A percentile compares a stretch with the other conserved stretches of the same genome.
Evolutionary conservation across 92 coral and sea anemone species (phyloP).

Genomic region (Phenganax subtilis): DNA sequence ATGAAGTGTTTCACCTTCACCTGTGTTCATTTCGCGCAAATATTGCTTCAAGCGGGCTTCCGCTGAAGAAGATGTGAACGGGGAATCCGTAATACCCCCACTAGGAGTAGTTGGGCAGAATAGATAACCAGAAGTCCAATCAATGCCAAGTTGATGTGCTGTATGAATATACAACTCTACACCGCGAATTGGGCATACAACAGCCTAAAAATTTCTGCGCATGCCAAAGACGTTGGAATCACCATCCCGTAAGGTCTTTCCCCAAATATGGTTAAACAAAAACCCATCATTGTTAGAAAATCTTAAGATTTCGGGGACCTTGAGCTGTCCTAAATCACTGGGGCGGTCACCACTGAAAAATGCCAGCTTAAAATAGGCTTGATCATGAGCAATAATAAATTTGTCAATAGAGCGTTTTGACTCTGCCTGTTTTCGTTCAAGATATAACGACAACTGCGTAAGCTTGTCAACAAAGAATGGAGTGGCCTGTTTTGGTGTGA

Average conservation of each 20-base stretch:
- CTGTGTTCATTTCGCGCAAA: constrained; percentile 42
- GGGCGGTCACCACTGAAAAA: constrained; percentile 61
- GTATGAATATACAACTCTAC: constrained; percentile 49
- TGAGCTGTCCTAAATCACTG: constrained; percentile 42
- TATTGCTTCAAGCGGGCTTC: constrained; percentile 48
- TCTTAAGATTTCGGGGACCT: constrained; percentile 52
- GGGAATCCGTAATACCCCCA: constrained; percentile 46
- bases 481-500: constrained; percentile 52
- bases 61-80: constrained; percentile 48
- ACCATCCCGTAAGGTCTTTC: constrained; percentile 24
- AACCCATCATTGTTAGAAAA: constrained; percentile 58
- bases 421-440: not conserved
- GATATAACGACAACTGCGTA: constrained; percentile 3
- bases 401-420: constrained; percentile 21
- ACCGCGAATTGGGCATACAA: constrained; percentile 48
- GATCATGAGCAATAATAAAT: constrained; percentile 53
- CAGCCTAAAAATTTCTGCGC: constrained; percentile 47
- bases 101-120: constrained; percentile 46
- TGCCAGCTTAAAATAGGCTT: constrained; percentile 54
- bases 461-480: constrained; percentile 12
- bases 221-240: constrained; percentile 54
- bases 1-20: constrained; percentile 58
- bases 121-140: constrained; percentile 46
- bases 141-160: constrained; percentile 44
- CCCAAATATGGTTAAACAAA: constrained; percentile 59